phyloP scores from a whole-genome alignment of 2,113 vertebrate genomes.

The Chroicocephalus ridibundus region DNA sequence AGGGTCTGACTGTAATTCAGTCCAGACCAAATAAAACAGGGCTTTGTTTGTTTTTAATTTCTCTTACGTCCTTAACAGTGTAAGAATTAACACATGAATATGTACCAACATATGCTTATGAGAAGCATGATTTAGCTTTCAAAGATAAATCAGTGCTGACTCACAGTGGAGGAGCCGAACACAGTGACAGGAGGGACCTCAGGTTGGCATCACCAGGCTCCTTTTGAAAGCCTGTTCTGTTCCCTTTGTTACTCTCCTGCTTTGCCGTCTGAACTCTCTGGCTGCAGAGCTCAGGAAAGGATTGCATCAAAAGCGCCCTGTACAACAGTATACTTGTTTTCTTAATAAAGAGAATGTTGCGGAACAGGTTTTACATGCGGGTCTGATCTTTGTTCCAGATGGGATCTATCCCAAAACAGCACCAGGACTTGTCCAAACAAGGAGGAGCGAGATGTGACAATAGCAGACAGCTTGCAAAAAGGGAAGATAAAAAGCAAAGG shows the following conservation, averaged over 20 bases:
- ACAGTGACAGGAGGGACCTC: background rate
- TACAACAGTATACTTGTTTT: background rate
- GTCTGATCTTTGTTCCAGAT: slow-evolving; percentile 89
- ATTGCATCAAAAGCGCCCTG: background rate
- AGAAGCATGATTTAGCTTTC: background rate
- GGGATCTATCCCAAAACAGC: slow-evolving; percentile 84
- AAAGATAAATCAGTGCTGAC: background rate
- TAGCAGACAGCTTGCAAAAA: background rate
- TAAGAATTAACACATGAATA: background rate
- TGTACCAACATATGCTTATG: rapidly evolving
- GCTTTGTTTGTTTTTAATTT: background rate
- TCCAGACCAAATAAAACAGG: background rate
- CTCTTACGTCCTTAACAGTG: background rate
- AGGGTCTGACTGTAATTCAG: background rate
- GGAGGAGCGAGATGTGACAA: slow-evolving; percentile 28
- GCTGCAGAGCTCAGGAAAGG: background rate
- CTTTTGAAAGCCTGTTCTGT: background rate
- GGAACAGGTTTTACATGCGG: slow-evolving; percentile 63
- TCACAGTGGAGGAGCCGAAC: background rate
- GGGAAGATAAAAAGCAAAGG: background rate
- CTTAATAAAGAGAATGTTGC: background rate
- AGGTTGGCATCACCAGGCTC: background rate
- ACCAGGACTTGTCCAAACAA: slow-evolving; percentile 75
- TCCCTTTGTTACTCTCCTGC: background rate
- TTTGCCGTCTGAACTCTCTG: background rate